Evolutionary conservation across 1,140 invertebrate genomes (phyloP), one percentile per base, ranked within the genome.

Genomic region (Hirudo medicinalis): DNA sequence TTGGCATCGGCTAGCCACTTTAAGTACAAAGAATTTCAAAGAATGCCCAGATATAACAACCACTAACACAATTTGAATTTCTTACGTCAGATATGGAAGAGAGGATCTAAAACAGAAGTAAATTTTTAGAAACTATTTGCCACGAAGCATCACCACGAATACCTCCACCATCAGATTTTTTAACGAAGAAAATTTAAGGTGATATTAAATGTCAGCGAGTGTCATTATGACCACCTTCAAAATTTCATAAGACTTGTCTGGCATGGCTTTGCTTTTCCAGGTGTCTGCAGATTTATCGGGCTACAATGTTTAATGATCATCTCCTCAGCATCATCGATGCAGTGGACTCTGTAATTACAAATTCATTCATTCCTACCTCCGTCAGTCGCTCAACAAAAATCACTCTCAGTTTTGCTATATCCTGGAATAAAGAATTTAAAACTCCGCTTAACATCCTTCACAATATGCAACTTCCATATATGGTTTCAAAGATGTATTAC

Each of bases 161-260:
- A 3, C 32, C 2, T 36, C 6, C 6, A 36, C 6, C 32, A 36
- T 36, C 6, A 36, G 2, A 36, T 6, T 2, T 6, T 36, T 36
- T 36, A 3, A 49, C 43, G 11, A 49, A 49, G 43, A 15, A 49
- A 11, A 15, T 17, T 5, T 49, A 17, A 49, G 43, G 11, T 49
- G 0, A 49, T 17, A 49, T 49, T 49, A 49, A 49, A 49, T 8
- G 43, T 49, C 9, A 49, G 15, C 15, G 13, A 15, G 43, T 49
- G 40, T 11, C 11, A 6, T 11, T 9, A 20, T 19, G 22, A 32
- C 19, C 5, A 63, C 57, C 29, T 63, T 63, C 22, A 63, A 32
- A 32, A 63, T 63, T 63, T 63, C 57, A 63, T 63, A 63, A 22
- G 57, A 63, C 57, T 63, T 63, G 57, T 63, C 57, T 25, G 57